These are phyloP conservation scores for Penaeus indicus DNA, from an alignment of 1,140 invertebrate genomes.

Conservation along the genomic window DNA sequence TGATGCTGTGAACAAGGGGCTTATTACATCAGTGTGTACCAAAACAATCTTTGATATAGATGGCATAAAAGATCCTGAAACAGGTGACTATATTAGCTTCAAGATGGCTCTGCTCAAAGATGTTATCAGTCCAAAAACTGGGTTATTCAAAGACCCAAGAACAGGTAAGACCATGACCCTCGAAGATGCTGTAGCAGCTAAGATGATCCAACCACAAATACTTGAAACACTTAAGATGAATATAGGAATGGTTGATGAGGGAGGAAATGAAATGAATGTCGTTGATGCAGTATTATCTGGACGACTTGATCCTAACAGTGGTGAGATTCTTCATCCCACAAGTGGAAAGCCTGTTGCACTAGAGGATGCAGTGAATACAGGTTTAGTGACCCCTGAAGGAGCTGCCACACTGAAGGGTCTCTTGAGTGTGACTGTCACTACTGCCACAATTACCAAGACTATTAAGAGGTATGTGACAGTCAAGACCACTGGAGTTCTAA, in stretches of 20 bases:
- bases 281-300: constrained; percentile 87
- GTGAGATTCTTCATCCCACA: constrained; percentile 84
- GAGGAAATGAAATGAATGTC: constrained; percentile 81
- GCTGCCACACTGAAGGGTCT: constrained; percentile 86
- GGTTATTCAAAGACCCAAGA: constrained; percentile 81
- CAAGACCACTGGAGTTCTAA: constrained; percentile 72
- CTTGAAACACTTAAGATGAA: constrained; percentile 86
- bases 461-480: constrained; percentile 84
- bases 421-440: constrained; percentile 86
- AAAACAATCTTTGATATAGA: constrained; percentile 93
- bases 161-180: constrained; percentile 82
- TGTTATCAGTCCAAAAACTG: constrained; percentile 81
- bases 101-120: constrained; percentile 87
- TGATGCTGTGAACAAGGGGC: constrained; percentile 87
- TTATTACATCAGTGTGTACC: constrained; percentile 88
- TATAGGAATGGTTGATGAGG: constrained; percentile 80
- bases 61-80: constrained; percentile 87
- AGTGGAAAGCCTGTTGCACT: constrained; percentile 84
- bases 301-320: constrained; percentile 87
- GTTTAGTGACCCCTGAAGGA: constrained; percentile 87
- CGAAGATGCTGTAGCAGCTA: constrained; percentile 71
- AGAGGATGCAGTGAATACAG: constrained; percentile 86
- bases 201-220: constrained; percentile 81
- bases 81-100: constrained; percentile 86
- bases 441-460: constrained; percentile 86